Evolutionary conservation across 23 tunicate species (phyloP).

Genomic region (Ciona savignyi): DNA sequence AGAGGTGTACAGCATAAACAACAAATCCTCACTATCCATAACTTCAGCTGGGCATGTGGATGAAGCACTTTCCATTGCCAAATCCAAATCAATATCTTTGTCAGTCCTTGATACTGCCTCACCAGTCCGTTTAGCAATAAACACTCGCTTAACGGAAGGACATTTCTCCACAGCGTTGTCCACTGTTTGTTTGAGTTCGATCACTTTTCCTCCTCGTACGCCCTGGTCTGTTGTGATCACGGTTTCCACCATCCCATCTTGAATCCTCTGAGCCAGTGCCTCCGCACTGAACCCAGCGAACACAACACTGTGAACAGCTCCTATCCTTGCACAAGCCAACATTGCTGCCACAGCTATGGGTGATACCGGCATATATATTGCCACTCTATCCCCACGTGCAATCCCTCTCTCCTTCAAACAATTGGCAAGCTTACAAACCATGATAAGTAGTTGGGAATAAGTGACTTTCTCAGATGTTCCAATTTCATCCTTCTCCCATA

Average conservation of each 20-base stretch:
- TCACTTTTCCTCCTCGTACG: slow-evolving; percentile 88
- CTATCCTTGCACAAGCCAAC: too few relatives aligned
- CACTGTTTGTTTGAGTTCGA: slow-evolving; percentile 51
- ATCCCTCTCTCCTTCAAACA: slow-evolving; percentile 43
- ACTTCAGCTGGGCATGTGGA: slow-evolving; percentile 50
- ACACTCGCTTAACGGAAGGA: slow-evolving; percentile 67
- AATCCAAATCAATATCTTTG: slow-evolving; percentile 72
- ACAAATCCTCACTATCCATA: slow-evolving; percentile 83
- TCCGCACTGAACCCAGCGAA: slow-evolving; percentile 96
- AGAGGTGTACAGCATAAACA: slow-evolving; percentile 90
- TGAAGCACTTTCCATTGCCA: slow-evolving; percentile 24
- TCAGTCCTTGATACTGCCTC: slow-evolving; percentile 11
- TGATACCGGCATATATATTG: slow-evolving; percentile 91
- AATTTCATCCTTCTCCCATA: slow-evolving; percentile 91
- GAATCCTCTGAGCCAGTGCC: slow-evolving; percentile 84
- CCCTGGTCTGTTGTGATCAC: slow-evolving; percentile 75
- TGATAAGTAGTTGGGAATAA: too few relatives aligned
- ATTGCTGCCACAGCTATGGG: slow-evolving; percentile 85
- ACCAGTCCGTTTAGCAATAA: slow-evolving; percentile 67
- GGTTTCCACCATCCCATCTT: slow-evolving; percentile 70
- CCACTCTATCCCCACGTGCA: slow-evolving; percentile 82
- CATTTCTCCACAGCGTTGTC: slow-evolving; percentile 74
- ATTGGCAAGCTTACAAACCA: slow-evolving; percentile 70
- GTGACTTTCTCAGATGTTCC: slow-evolving; percentile 51
- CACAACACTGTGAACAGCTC: slow-evolving; percentile 91